Evolutionary conservation across 2,888 invertebrate species (phyloP).

Genomic region (Mythimna vitellina): DNA sequence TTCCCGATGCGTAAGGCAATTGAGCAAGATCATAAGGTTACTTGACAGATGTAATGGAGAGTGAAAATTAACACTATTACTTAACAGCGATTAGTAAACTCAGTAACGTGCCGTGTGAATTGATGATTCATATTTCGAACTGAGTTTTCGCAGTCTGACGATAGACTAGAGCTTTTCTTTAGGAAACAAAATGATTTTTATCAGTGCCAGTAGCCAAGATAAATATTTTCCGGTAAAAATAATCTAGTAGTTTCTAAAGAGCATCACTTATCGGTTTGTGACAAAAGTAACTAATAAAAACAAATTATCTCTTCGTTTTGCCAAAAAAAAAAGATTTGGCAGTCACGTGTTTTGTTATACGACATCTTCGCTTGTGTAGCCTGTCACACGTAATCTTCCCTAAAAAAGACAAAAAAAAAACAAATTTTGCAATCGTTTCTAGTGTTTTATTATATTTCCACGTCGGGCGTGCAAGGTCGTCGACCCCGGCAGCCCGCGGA

Average conservation of each 20-base stretch:
- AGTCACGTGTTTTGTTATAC: neutral
- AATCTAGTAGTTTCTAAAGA: conserved; percentile 5
- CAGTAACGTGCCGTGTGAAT: neutral
- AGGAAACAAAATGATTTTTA: neutral
- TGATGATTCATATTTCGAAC: conserved; percentile 6
- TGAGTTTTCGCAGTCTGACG: neutral
- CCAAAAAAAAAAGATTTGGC: conserved; percentile 1
- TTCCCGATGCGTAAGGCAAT: conserved; percentile 60
- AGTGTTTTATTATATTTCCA: conserved; percentile 69
- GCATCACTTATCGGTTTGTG: conserved; percentile 14
- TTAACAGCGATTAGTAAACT: conserved; percentile 17
- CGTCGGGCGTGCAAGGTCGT: conserved; percentile 74
- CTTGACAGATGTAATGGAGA: conserved; percentile 32
- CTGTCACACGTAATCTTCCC: conserved; percentile 26
- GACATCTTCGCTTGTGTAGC: neutral
- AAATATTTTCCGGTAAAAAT: conserved; percentile 6
- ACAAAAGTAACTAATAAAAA: conserved; percentile 14
- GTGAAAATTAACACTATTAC: conserved; percentile 39
- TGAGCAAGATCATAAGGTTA: conserved; percentile 59
- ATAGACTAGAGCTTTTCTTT: neutral
- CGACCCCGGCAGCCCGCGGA: conserved; percentile 78
- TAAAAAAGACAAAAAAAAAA: conserved; percentile 17
- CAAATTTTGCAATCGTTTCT: conserved; percentile 69
- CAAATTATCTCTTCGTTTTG: neutral
- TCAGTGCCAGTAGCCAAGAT: conserved; percentile 14